Evolutionary conservation across 1,140 invertebrate genomes (phyloP).

Genomic region (Apolygus lucorum): DNA sequence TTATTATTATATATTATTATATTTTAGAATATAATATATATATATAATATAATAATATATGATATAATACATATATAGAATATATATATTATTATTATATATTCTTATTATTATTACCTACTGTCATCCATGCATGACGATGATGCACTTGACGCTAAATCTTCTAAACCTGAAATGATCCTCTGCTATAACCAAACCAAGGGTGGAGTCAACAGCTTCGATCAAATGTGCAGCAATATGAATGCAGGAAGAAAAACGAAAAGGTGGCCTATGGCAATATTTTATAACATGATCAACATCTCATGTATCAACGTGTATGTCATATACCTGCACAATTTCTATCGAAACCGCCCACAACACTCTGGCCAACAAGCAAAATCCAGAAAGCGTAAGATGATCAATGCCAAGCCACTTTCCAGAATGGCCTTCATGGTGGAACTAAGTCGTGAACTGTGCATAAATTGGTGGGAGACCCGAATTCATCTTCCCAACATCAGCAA

Average conservation of each 20-base stretch:
- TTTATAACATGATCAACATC: slow-evolving; percentile 24
- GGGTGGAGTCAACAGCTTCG: slow-evolving; percentile 35
- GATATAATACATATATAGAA: no score
- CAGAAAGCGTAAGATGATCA: background rate
- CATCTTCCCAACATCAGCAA: slow-evolving; percentile 6
- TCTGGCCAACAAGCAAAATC: slow-evolving; percentile 2
- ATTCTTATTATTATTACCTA: no score
- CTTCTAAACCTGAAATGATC: slow-evolving; percentile 35
- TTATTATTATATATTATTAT: no score
- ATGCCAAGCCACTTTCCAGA: slow-evolving; percentile 14
- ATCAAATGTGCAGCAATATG: slow-evolving; percentile 31
- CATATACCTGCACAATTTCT: slow-evolving; percentile 20
- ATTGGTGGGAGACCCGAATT: slow-evolving; percentile 4
- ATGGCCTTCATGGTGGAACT: slow-evolving; percentile 9
- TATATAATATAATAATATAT: no score
- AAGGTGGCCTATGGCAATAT: slow-evolving; percentile 21
- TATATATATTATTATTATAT: no score
- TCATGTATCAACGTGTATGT: slow-evolving; percentile 16
- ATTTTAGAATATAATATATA: no score
- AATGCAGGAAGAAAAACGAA: slow-evolving; percentile 20
- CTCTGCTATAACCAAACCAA: slow-evolving; percentile 35
- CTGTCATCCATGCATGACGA: slow-evolving; percentile 36
- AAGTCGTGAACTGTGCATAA: slow-evolving; percentile 4
- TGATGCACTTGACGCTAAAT: slow-evolving; percentile 27
- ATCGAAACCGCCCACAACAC: slow-evolving; percentile 11